Conservation (phyloP, 1,140 invertebrate species). For the Pseudomyrmex flavicornis region DNA sequence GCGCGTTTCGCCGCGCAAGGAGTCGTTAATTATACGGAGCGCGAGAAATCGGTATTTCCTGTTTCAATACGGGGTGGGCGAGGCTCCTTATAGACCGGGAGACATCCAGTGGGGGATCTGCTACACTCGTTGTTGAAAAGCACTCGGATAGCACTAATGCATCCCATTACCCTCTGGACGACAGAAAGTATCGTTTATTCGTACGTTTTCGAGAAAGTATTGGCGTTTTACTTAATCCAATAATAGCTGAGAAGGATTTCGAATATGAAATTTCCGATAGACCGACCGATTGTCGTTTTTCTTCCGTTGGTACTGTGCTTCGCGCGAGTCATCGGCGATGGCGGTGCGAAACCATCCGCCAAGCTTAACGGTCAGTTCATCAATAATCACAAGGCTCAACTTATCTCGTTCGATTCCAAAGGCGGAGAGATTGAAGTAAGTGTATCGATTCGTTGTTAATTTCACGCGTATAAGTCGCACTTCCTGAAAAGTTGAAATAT, state of each 20-base stretch:
- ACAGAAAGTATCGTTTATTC: conserved; percentile 14
- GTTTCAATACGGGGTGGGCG: conserved; percentile 38
- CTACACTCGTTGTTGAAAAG: conserved; percentile 40
- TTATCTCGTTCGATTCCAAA: conserved; percentile 74
- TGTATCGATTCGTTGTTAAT: conserved; percentile 41
- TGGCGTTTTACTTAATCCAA: background rate
- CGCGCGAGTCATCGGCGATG: conserved; percentile 10
- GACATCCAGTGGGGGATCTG: conserved; percentile 12
- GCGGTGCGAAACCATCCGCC: background rate
- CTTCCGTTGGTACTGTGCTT: conserved; percentile 13
- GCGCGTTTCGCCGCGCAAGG: conserved; percentile 52
- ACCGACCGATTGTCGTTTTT: background rate
- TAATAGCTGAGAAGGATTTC: background rate
- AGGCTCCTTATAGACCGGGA: conserved; percentile 23
- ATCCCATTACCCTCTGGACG: conserved; percentile 16
- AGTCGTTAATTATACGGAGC: conserved; percentile 65
- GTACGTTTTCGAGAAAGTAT: background rate
- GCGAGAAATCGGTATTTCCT: conserved; percentile 63
- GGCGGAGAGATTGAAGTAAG: conserved; percentile 76
- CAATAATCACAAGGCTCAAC: conserved; percentile 45
- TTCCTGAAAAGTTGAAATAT: background rate
- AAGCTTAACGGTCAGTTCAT: conserved; percentile 16
- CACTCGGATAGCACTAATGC: conserved; percentile 24
- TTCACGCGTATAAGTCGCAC: background rate
- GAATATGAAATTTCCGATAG: background rate